Conservation (phyloP, 2,113 vertebrate species). For the Xyrauchen texanus region DNA sequence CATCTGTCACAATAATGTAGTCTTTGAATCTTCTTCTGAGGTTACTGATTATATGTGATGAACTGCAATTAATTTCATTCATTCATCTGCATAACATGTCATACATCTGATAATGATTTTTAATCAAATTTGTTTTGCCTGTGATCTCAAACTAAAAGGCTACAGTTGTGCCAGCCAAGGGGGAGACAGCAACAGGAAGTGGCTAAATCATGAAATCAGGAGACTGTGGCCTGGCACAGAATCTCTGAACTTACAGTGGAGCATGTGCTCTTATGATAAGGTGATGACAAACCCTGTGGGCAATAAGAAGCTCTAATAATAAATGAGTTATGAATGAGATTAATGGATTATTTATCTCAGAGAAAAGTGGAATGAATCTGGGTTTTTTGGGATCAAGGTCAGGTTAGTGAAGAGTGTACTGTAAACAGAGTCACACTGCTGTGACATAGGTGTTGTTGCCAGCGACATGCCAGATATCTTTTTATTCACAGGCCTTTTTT, state of each 20-base stretch:
- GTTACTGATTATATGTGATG: too few species aligned
- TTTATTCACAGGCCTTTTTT: background rate
- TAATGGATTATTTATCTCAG: slow-evolving; percentile 37
- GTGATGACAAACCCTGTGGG: slow-evolving; percentile 53
- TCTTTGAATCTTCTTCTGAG: too few species aligned
- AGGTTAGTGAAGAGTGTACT: background rate
- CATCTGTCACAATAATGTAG: too few species aligned
- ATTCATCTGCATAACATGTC: too few species aligned
- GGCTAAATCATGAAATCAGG: slow-evolving; percentile 42
- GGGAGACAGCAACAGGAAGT: slow-evolving; percentile 46
- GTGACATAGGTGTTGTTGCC: background rate
- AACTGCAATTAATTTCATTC: too few species aligned
- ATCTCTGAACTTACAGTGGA: slow-evolving; percentile 15
- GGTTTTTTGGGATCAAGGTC: slow-evolving; percentile 42
- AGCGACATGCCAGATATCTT: background rate
- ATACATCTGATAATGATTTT: too few species aligned
- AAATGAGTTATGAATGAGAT: slow-evolving; percentile 43
- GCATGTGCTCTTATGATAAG: slow-evolving; percentile 48
- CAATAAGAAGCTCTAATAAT: slow-evolving; percentile 23
- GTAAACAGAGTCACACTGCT: background rate
- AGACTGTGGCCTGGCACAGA: slow-evolving; percentile 24
- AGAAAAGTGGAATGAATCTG: background rate
- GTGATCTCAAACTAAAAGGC: slow-evolving; percentile 40
- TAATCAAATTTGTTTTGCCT: background rate
- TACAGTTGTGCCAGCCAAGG: slow-evolving; percentile 7